phyloP scores from a whole-genome alignment of 2,888 invertebrate species.

The Parnassius glacialis region DNA sequence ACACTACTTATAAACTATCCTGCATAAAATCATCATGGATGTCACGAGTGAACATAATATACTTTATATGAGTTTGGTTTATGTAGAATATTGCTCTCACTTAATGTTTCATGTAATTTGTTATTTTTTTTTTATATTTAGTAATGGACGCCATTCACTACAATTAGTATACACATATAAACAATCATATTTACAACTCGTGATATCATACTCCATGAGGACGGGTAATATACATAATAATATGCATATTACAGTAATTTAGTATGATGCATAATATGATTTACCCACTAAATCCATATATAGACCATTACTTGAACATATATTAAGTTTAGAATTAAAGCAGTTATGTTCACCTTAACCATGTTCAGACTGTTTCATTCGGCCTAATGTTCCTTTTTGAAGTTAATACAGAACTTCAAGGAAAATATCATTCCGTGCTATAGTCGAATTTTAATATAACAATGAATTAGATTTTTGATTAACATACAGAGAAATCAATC shows the following conservation, averaged over 20 bases:
- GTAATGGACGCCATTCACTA: no score
- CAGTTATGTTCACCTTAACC: slow-evolving; percentile 27
- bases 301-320: slow-evolving; percentile 30
- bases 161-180: background rate
- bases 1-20: no score
- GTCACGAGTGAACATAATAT: no score
- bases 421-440: slow-evolving; percentile 13
- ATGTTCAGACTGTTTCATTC: slow-evolving; percentile 10
- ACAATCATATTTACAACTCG: slow-evolving; percentile 24
- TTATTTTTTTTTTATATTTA: no score
- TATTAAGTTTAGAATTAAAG: slow-evolving; percentile 29
- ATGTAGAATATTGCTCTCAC: no score
- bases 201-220: slow-evolving; percentile 26
- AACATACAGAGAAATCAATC: background rate
- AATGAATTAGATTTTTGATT: slow-evolving; percentile 1
- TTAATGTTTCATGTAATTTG: no score
- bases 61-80: no score
- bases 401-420: slow-evolving; percentile 2
- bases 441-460: slow-evolving; percentile 2
- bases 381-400: slow-evolving; percentile 18
- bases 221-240: slow-evolving; percentile 23
- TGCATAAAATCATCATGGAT: no score
- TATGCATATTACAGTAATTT: no score
- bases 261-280: slow-evolving; percentile 23
- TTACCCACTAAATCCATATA: slow-evolving; percentile 27